phyloP scores from a whole-genome alignment of 2,797 vertebrate genomes.

The Meriones psammophilus region DNA sequence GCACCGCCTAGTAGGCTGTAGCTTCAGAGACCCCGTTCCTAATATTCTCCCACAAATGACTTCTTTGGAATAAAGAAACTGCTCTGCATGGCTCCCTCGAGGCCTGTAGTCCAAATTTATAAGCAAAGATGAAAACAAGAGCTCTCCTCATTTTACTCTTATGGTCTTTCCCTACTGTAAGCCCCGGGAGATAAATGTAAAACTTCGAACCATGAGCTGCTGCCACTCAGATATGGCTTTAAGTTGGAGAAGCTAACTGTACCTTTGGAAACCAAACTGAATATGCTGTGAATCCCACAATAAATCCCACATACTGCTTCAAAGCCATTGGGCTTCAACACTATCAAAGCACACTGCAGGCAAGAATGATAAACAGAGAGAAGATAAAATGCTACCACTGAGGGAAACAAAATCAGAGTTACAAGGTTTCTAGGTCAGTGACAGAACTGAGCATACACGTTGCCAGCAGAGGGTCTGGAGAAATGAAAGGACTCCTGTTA shows the following conservation, averaged over 20 bases:
- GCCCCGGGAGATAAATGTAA: background rate
- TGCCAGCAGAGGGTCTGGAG: background rate
- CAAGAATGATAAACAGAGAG: background rate
- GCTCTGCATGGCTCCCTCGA: background rate
- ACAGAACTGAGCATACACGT: background rate
- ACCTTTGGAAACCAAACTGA: constrained; percentile 38
- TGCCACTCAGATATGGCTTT: constrained; percentile 7
- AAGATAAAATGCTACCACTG: background rate
- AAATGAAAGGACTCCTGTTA: background rate
- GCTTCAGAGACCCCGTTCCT: background rate
- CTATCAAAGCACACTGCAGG: background rate
- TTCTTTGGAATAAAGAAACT: background rate
- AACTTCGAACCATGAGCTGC: background rate
- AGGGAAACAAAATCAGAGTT: background rate
- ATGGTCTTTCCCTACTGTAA: background rate
- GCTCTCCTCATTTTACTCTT: background rate
- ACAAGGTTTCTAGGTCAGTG: background rate
- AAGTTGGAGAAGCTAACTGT: background rate
- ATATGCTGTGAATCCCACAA: background rate
- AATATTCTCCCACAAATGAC: background rate
- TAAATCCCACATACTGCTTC: background rate
- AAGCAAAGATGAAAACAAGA: background rate
- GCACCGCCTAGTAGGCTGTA: background rate
- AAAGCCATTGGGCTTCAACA: background rate
- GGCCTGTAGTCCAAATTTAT: background rate